Base-by-base conservation (phyloP, 2,888 invertebrate genomes). In the Psococerastis gibbosa region DNA sequence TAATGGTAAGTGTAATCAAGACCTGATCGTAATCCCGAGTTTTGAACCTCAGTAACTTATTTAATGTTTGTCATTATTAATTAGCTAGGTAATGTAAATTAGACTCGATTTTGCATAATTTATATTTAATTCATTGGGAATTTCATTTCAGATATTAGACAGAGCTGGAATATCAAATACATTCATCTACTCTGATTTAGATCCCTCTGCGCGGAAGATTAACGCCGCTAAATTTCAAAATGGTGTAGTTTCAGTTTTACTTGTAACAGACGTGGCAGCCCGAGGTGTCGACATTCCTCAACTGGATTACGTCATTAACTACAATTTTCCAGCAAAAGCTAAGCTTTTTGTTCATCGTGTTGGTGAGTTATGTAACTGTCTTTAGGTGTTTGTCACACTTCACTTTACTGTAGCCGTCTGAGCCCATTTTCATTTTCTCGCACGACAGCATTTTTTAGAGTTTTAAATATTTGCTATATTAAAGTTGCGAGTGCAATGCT, bases 291-390 rank as follows among this genome's bases (percentile, higher is more conserved):
- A 99, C 60, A 84, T 99, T 54, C 98, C 98, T 0, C 74, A 84
- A 47, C 63, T 99, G 50, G 97, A 98, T 57, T 88, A 81, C 50
- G 97, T 97, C 27, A 83, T 99, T 44, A 99, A 99, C 61, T 85
- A 79, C 55, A 85, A 97, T 67, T 98, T 99, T 58, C 97, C 98
- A 0, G 83, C 89, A 0, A 95, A 91, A 60, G 77, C 92, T 0
- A 99, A 99, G 63, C 67, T 99, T 17, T 99, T 95, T 64, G 85
- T 99, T 20, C 98, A 99, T 64, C 73, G 98, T 71, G 98, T 97
- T 47, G 97, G 95, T 84, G 57, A 68, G 79, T 64, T n/a, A n/a
- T n/a, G n/a, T n/a, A n/a, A n/a, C n/a, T n/a, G n/a, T n/a, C n/a
- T n/a, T n/a, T n/a, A n/a, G n/a, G n/a, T n/a, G n/a, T n/a, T n/a